Evolutionary conservation across 1,140 invertebrate species (phyloP), one percentile per base, ranked within the genome.

Genomic region (Rhagoletis pomonella): DNA sequence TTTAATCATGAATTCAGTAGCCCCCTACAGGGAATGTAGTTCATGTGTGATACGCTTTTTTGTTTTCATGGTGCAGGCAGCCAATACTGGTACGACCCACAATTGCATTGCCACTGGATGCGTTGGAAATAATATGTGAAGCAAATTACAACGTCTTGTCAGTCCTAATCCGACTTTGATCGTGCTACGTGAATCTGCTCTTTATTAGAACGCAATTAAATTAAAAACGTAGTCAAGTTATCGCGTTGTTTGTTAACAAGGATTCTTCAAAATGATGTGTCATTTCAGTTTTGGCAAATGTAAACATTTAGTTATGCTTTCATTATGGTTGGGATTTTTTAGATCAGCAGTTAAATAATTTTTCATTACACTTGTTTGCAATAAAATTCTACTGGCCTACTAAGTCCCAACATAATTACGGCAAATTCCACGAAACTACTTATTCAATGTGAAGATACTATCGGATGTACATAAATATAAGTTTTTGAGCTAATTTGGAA

Each of bases 311-410:
- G 39, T 4, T 59, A 65, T 91, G 89, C 91, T 89, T 89, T 88
- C 89, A 91, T 92, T 92, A 92, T 92, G 89, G 91, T 92, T 92
- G 91, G 91, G 91, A 92, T 92, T 92, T 92, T 92, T 92, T 92
- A 92, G 91, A 92, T 91, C 91, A 92, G 91, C 91, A 92, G 91
- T 92, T 91, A 92, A 62, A n/a, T 29, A 19, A 86, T 60, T 86
- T 47, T 3, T 90, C 89, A 10, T 10, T 44, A 17, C 5, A 6
- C 44, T 88, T 88, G 85, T 89, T 88, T 88, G 85, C 88, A 29
- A 87, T 88, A 87, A 87, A 62, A 69, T 89, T 90, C 91, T 92
- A 92, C 91, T 92, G 91, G 91, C 91, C 91, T 92, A 92, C 91
- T 92, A 92, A 92, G 91, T 92, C 91, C 91, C 91, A 92, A 92